Conservation (phyloP, 92 coral and sea anemone genomes). For the Nematostella vectensis region DNA sequence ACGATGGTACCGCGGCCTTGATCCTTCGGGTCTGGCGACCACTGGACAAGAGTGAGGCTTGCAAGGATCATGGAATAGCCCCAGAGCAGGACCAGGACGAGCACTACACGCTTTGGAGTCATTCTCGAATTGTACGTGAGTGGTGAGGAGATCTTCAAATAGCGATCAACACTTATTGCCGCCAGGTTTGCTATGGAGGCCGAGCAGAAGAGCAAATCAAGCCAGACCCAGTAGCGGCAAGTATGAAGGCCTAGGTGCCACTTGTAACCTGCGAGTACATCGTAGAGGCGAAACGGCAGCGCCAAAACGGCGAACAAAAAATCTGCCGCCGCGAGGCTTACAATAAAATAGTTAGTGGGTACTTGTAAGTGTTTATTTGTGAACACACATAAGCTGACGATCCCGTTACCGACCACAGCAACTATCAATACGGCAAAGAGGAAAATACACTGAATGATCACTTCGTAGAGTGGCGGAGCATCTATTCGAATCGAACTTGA, state of each 20-base stretch:
- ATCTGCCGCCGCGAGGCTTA: conserved; percentile 86
- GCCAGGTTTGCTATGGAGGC: conserved; percentile 83
- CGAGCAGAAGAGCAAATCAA: conserved; percentile 70
- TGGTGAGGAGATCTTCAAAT: conserved; percentile 72
- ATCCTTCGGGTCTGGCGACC: conserved; percentile 44
- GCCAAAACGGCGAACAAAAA: conserved; percentile 72
- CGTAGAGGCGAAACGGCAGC: conserved; percentile 65
- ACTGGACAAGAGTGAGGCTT: conserved; percentile 45
- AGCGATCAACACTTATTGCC: conserved; percentile 87
- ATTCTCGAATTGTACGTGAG: conserved; percentile 65
- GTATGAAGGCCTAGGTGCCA: conserved; percentile 52
- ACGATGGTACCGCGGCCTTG: conserved; percentile 57
- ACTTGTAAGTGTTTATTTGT: conserved; percentile 76
- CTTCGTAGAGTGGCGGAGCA: conserved; percentile 17
- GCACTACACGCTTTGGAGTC: conserved; percentile 50
- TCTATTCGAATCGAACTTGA: neutral
- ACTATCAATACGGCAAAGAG: conserved; percentile 51
- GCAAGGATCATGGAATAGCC: conserved; percentile 57
- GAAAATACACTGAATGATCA: conserved; percentile 30
- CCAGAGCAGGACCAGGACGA: conserved; percentile 48
- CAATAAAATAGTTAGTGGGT: conserved; percentile 88
- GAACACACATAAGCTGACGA: conserved; percentile 72
- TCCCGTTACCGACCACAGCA: conserved; percentile 65
- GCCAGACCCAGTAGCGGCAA: conserved; percentile 78
- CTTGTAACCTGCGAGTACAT: conserved; percentile 34